These are phyloP conservation scores for Cheumatopsyche charites DNA, from an alignment of 1,140 invertebrate species.

Conservation along the genomic window DNA sequence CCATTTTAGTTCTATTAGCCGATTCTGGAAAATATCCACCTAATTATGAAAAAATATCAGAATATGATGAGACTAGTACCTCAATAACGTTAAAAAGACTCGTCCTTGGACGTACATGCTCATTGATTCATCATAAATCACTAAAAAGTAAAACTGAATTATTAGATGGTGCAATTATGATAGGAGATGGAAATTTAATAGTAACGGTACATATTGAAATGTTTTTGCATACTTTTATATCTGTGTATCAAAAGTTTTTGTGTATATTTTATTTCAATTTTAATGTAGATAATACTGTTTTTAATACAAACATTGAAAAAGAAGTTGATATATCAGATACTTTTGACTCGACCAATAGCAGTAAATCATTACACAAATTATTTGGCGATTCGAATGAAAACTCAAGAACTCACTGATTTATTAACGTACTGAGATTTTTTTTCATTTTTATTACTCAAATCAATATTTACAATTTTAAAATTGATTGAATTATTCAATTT, in stretches of 20 bases:
- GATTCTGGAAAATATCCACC: slow-evolving; percentile 36
- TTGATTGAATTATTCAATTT: slow-evolving; percentile 50
- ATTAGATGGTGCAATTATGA: slow-evolving; percentile 61
- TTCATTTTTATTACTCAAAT: slow-evolving; percentile 15
- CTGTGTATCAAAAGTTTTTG: background rate
- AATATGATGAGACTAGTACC: slow-evolving; percentile 48
- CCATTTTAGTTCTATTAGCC: slow-evolving; percentile 38
- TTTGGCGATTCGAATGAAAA: slow-evolving; percentile 59
- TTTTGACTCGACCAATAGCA: slow-evolving; percentile 60
- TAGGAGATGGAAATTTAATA: slow-evolving; percentile 65
- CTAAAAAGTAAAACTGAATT: slow-evolving; percentile 64
- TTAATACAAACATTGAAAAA: slow-evolving; percentile 63
- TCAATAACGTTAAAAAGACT: slow-evolving; percentile 60
- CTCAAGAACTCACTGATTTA: slow-evolving; percentile 60
- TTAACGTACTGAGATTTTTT: slow-evolving; percentile 54
- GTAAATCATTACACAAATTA: slow-evolving; percentile 65
- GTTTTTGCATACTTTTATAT: background rate
- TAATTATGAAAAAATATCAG: background rate
- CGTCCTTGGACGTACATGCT: slow-evolving; percentile 58
- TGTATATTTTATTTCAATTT: slow-evolving; percentile 24
- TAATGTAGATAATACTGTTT: slow-evolving; percentile 63
- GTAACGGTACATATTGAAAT: slow-evolving; percentile 58
- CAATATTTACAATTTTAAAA: slow-evolving; percentile 31
- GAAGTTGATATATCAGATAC: slow-evolving; percentile 60
- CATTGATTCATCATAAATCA: slow-evolving; percentile 62